phyloP scores from a whole-genome alignment of 2,113 vertebrate species.

The Sander vitreus region DNA sequence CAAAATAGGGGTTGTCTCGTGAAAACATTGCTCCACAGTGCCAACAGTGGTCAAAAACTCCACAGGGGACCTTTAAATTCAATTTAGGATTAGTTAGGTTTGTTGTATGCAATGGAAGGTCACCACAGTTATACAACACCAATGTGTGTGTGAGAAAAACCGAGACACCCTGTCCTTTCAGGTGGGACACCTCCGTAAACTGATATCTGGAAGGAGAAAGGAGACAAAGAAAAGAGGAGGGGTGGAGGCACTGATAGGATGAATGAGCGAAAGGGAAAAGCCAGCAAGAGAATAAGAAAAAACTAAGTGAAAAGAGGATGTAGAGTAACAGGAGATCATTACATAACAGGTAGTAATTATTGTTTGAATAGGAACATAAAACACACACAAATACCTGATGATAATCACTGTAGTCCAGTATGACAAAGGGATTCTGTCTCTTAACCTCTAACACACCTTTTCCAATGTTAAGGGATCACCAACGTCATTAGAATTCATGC shows the following conservation, averaged over 20 bases:
- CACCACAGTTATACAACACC: conserved; percentile 37
- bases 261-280: conserved; percentile 7
- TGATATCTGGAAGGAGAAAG: conserved; percentile 45
- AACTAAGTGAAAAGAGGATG: neutral
- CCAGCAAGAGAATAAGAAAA: neutral
- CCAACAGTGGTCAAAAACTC: neutral
- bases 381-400: conserved; percentile 9
- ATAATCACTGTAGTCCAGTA: conserved; percentile 6
- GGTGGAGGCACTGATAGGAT: neutral
- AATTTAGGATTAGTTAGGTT: neutral
- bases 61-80: neutral
- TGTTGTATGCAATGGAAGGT: conserved; percentile 21
- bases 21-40: neutral
- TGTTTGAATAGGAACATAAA: conserved; percentile 28
- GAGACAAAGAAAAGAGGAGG: neutral
- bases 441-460: conserved; percentile 25
- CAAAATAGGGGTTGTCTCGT: neutral
- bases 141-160: conserved; percentile 28
- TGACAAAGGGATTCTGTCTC: conserved; percentile 1
- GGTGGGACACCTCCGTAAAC: conserved; percentile 43
- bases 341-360: conserved; percentile 11
- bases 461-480: neutral
- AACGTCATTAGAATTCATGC: neutral
- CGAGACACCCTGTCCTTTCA: conserved; percentile 34
- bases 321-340: conserved; percentile 48